phyloP scores from a whole-genome alignment of 92 coral and sea anemone genomes.

The Anthopleura xanthogrammica region DNA sequence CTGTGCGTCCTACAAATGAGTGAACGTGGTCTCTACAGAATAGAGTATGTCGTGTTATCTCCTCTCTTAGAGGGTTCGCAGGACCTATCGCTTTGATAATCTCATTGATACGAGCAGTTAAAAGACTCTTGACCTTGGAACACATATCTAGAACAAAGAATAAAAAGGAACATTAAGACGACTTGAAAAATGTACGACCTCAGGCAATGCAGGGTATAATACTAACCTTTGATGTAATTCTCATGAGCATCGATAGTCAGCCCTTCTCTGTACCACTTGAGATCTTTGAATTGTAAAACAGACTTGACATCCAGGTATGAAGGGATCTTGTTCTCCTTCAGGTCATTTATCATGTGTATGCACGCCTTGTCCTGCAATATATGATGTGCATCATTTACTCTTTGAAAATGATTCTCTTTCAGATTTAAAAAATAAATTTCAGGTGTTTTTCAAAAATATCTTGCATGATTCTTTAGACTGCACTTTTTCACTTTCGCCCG shows the following conservation, averaged over 20 bases:
- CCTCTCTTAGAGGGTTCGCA: slow-evolving; percentile 55
- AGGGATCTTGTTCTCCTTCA: slow-evolving; percentile 54
- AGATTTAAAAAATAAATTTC: too few relatives aligned
- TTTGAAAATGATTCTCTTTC: too few relatives aligned
- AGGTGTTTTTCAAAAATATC: too few relatives aligned
- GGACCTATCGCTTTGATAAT: slow-evolving; percentile 43
- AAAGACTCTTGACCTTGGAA: slow-evolving; percentile 35
- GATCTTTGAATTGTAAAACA: slow-evolving; percentile 37
- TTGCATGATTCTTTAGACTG: too few relatives aligned
- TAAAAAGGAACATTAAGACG: neutral
- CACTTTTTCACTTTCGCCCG: too few relatives aligned
- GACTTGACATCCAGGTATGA: slow-evolving; percentile 44
- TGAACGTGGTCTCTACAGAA: slow-evolving; percentile 61
- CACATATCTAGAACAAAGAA: slow-evolving; percentile 43
- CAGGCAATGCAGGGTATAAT: too few relatives aligned
- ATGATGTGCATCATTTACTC: too few relatives aligned
- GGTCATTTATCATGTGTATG: slow-evolving; percentile 26
- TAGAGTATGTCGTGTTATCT: slow-evolving; percentile 58
- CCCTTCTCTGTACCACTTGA: slow-evolving; percentile 59
- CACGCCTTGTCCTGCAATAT: slow-evolving; percentile 38
- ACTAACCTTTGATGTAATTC: slow-evolving; percentile 42
- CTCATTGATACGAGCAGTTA: slow-evolving; percentile 39
- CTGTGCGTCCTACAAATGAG: slow-evolving; percentile 57
- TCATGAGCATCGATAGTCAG: slow-evolving; percentile 30
- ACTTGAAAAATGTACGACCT: neutral